Percentiles rank a stretch among this genome's conserved stretches.
phyloP scores from a whole-genome alignment of 2,888 invertebrate species.

The Zygogramma bicolorata region DNA sequence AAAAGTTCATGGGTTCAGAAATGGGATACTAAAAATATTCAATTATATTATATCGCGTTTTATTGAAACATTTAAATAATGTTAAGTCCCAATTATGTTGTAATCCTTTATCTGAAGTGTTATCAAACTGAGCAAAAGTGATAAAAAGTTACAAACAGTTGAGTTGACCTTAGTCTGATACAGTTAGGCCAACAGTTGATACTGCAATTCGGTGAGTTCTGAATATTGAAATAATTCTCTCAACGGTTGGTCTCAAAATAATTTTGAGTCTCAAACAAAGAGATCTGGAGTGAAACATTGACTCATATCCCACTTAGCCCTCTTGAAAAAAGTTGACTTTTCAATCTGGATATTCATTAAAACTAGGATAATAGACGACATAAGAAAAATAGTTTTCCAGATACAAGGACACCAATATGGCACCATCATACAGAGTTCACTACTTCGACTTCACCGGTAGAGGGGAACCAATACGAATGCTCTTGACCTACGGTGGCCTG shows the following conservation, averaged over 20 bases:
- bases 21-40: no score
- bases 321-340: no score
- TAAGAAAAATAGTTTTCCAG: no score
- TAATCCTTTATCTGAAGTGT: neutral
- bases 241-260: no score
- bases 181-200: neutral
- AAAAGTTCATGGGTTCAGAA: no score
- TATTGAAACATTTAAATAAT: neutral
- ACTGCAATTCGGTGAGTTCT: neutral
- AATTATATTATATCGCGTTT: neutral
- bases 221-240: neutral
- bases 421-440: slow-evolving; percentile 29
- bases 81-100: neutral
- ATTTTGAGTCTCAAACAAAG: no score
- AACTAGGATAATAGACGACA: no score
- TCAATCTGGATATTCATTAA: no score
- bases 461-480: slow-evolving; percentile 34
- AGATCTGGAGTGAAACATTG: no score
- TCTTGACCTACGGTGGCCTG: slow-evolving; percentile 31
- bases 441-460: slow-evolving; percentile 34
- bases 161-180: neutral
- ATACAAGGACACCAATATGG: slow-evolving; percentile 13
- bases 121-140: neutral
- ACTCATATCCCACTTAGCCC: no score
- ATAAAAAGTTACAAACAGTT: neutral